Base-by-base conservation (phyloP, 2,888 invertebrate species). In the Parasteatoda lunata region DNA sequence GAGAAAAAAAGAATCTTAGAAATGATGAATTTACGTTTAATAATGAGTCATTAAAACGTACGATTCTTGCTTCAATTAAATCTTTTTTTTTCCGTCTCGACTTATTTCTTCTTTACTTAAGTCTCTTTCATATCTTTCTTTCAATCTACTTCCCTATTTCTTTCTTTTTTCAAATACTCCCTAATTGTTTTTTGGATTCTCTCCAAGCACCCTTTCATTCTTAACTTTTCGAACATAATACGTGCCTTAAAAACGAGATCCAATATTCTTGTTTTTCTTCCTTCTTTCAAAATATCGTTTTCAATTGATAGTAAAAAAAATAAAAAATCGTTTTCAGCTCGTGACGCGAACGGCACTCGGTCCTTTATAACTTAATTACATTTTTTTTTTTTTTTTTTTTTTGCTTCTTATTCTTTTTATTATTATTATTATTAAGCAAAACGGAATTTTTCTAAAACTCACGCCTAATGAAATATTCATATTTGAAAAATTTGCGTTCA, bases 391-490 rank as follows among this genome's bases (percentile, higher is more conserved):
- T 51, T 4, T 3, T 8, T 49, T 13, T 64, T 52, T 47, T 68
- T 77, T n/a, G 3, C n/a, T n/a, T n/a, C n/a, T n/a, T n/a, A n/a
- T 77, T 77, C 15, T 68, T 15, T 77, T 66, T 64, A n/a, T 59
- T 59, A 15, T 78, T 54, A 15, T 66, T 64, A 47, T 59, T 59
- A 15, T 78, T 54, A 15, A 71, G 54, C 30, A 30, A 70, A 77
- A 64, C 48, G 45, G 66, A 48, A 72, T 59, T 72, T 45, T 72
- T 65, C 15, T 59, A 15, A 30, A 13, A 54, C 54, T 71, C 49
- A n/a, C 11, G 59, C 9, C 80, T 80, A 66, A 80, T 80, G 80
- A 80, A 80, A 80, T 80, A 80, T 80, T 80, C 80, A 80, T 80
- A 72, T 71, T 51, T 49, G 48, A n/a, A 47, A 7, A 48, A 9